phyloP scores from a whole-genome alignment of 2,797 vertebrate species.

The Poliocrania exsul region DNA sequence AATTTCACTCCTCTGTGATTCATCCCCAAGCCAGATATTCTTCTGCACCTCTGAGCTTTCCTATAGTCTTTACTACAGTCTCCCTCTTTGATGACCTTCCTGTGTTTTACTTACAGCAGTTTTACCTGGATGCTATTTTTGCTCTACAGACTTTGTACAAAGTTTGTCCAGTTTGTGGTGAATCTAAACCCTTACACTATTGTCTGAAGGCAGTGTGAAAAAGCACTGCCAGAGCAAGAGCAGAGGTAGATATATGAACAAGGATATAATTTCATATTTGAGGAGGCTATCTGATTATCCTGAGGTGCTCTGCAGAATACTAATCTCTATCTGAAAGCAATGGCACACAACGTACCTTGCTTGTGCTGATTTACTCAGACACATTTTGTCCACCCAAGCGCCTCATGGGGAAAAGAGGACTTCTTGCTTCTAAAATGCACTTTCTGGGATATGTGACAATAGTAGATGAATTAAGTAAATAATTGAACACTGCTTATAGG shows the following conservation, averaged over 20 bases:
- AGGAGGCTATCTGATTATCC: not conserved
- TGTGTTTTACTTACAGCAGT: not conserved
- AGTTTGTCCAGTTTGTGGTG: not conserved
- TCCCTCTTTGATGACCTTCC: not conserved
- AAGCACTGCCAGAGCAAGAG: not conserved
- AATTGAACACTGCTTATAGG: not conserved
- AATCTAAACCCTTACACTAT: not conserved
- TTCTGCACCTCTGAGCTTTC: not conserved
- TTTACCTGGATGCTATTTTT: not conserved
- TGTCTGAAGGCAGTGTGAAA: not conserved
- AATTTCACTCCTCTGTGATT: not conserved
- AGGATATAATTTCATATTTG: not conserved
- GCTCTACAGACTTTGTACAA: not conserved
- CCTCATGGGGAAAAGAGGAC: accelerated
- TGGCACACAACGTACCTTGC: not conserved
- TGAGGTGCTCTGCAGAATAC: not conserved
- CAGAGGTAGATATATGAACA: not conserved
- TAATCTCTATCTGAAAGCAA: not conserved
- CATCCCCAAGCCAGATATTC: not conserved
- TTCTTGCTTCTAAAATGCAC: not conserved
- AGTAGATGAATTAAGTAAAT: not conserved
- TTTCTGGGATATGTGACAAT: not conserved
- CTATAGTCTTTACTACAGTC: not conserved
- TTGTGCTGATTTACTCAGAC: not conserved
- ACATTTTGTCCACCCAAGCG: not conserved